Evolutionary conservation across 2,888 invertebrate species (phyloP), one percentile per base, ranked within the genome.

Genomic region (Cosmorhoe ocellata): DNA sequence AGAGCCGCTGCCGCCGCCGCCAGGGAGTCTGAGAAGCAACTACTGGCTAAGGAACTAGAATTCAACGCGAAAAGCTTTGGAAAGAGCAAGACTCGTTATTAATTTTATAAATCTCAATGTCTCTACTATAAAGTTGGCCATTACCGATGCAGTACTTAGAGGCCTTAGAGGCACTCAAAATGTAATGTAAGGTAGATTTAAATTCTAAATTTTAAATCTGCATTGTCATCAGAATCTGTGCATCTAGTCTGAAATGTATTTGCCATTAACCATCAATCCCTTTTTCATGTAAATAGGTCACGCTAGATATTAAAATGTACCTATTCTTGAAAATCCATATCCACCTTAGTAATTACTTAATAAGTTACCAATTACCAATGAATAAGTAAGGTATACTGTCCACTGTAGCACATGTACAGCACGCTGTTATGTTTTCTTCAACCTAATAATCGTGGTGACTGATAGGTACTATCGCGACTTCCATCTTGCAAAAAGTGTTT

Each of bases 21-120:
- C 11, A 77, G 81, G 5, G 78, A 79, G 8, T 75, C 74, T 0
- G 84, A 81, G 31, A 64, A 76, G 42, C 73, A 79, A 57, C 68
- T 74, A 1, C 65, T 74, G 1, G 77, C 76, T 11, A 83, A 79
- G 33, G 79, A 84, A 64, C 22, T 72, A 1, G 72, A 79, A 34
- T 74, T 79, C 51, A 70, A 61, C 52, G 51, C 70, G 3, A 52
- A 36, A 30, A 49, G 36, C 13, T 26, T 39, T 26, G 44, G 37
- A 32, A 56, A 28, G 12, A 42, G 26, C 32, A 60, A 33, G 38
- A 47, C 18, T 40, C 45, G 45, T 47, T 51, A 24, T 18, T 53
- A 51, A 44, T 31, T 2, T 18, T 36, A 33, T 8, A 38, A 9
- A 33, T 5, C 4, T 13, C 10, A 11, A 6, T 37, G 12, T 30